Base-by-base conservation (phyloP, 2,113 vertebrate genomes). In the Pungitius pungitius region DNA sequence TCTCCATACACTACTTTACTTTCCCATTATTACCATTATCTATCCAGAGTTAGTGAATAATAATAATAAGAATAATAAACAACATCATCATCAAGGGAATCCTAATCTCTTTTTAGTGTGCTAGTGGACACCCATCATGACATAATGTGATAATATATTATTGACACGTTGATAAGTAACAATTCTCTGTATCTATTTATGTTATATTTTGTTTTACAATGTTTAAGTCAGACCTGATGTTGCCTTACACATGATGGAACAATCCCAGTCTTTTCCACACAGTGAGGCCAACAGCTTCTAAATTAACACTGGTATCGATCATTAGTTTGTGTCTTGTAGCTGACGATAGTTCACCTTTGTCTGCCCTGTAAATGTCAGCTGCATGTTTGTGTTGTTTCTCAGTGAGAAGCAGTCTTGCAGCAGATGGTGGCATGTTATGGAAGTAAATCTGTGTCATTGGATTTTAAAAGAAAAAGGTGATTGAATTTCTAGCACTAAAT, bases 371-470 rank as follows among this genome's bases (percentile, higher is more conserved):
- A 22, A 40, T 35, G 10, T 78, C 37, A 4, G 33, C 40, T 85
- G 83, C 87, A 87, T 81, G 87, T 85, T 62, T 51, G 30, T 73
- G 52, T 63, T 43, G 39, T 74, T 43, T 27, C 69, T 80, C 75
- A 58, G 10, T 14, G 61, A 52, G 80, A 76, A 73, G 77, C 69
- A 65, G 81, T 54, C 22, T 6, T 74, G 81, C 83, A 85, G 74
- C 62, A 56, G 37, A 35, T 37, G 17, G 56, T 67, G 85, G 80
- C 75, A 84, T 69, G n/a, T n/a, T n/a, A n/a, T n/a, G n/a, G n/a
- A n/a, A n/a, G n/a, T n/a, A n/a, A n/a, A n/a, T n/a, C n/a, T n/a
- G n/a, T n/a, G n/a, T n/a, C n/a, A n/a, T n/a, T n/a, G n/a, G n/a
- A n/a, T n/a, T n/a, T n/a, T n/a, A n/a, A n/a, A n/a, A n/a, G n/a